Evolutionary conservation across 2,888 invertebrate species (phyloP).

Genomic region (Calliopum simillimum): DNA sequence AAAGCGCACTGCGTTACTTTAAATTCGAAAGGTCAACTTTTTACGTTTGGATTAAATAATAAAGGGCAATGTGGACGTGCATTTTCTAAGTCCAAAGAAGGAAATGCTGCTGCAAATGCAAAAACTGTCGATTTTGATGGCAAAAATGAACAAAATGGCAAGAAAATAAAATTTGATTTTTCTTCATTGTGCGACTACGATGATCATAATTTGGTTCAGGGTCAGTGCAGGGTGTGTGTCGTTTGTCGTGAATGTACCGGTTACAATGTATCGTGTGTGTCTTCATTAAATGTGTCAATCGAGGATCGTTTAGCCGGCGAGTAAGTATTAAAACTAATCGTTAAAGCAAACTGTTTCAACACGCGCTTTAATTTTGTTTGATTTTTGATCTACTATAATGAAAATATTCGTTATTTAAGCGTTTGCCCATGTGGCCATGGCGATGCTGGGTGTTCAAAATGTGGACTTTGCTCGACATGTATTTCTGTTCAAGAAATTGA

Average conservation of each 20-base stretch:
- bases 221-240: constrained; percentile 74
- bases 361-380: too few species aligned
- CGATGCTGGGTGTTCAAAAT: constrained; percentile 92
- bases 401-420: constrained; percentile 66
- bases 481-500: constrained; percentile 70
- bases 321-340: constrained; percentile 77
- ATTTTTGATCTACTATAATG: too few species aligned
- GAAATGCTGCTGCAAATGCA: constrained; percentile 37
- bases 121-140: constrained; percentile 37
- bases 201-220: constrained; percentile 69
- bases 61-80: constrained; percentile 97
- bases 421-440: constrained; percentile 96
- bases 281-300: constrained; percentile 75
- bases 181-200: constrained; percentile 69
- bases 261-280: constrained; percentile 83
- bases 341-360: too few species aligned
- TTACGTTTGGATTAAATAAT: constrained; percentile 97
- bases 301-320: constrained; percentile 87
- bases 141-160: constrained; percentile 45
- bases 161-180: constrained; percentile 60
- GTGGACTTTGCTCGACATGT: constrained; percentile 92
- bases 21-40: constrained; percentile 89
- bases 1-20: constrained; percentile 96
- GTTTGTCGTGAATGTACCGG: constrained; percentile 95
- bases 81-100: constrained; percentile 71